Percentiles rank a stretch among this genome's conserved stretches.
Conservation (phyloP, 2,888 invertebrate species). For the Hemistola chrysoprasaria region DNA sequence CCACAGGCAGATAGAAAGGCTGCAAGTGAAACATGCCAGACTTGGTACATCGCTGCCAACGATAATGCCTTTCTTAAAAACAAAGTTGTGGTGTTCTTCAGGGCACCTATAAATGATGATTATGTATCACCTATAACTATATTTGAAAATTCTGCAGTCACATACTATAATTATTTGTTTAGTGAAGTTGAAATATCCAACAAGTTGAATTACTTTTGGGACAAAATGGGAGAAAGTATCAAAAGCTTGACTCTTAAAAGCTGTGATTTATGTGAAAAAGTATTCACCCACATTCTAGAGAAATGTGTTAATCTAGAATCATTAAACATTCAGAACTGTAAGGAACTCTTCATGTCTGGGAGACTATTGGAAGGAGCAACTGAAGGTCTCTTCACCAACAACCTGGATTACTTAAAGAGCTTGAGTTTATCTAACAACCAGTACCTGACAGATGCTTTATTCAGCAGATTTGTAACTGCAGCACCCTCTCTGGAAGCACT, state of each 20-base stretch:
- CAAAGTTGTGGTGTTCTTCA: slow-evolving; percentile 75
- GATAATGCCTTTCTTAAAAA: slow-evolving; percentile 81
- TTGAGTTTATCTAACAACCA: slow-evolving; percentile 85
- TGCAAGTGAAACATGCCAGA: slow-evolving; percentile 84
- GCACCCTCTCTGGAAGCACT: slow-evolving; percentile 83
- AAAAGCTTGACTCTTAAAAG: slow-evolving; percentile 79
- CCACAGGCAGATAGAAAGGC: slow-evolving; percentile 85
- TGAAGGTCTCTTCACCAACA: slow-evolving; percentile 72
- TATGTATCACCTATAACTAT: slow-evolving; percentile 57
- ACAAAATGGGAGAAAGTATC: slow-evolving; percentile 80
- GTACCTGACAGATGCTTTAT: slow-evolving; percentile 88
- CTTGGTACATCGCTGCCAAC: slow-evolving; percentile 86
- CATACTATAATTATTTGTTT: slow-evolving; percentile 76
- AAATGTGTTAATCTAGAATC: slow-evolving; percentile 80
- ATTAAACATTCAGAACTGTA: slow-evolving; percentile 84
- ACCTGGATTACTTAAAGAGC: slow-evolving; percentile 76
- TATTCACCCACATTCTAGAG: slow-evolving; percentile 82
- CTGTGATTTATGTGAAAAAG: slow-evolving; percentile 85
- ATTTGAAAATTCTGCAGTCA: slow-evolving; percentile 64
- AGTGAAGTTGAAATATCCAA: slow-evolving; percentile 79
- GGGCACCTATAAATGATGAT: slow-evolving; percentile 65
- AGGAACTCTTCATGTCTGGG: slow-evolving; percentile 89
- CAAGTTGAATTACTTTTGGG: slow-evolving; percentile 79
- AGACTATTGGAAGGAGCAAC: slow-evolving; percentile 83
- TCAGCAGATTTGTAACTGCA: slow-evolving; percentile 84